Conservation (phyloP, 1,140 invertebrate genomes). For the Armadillidium nasatum region DNA sequence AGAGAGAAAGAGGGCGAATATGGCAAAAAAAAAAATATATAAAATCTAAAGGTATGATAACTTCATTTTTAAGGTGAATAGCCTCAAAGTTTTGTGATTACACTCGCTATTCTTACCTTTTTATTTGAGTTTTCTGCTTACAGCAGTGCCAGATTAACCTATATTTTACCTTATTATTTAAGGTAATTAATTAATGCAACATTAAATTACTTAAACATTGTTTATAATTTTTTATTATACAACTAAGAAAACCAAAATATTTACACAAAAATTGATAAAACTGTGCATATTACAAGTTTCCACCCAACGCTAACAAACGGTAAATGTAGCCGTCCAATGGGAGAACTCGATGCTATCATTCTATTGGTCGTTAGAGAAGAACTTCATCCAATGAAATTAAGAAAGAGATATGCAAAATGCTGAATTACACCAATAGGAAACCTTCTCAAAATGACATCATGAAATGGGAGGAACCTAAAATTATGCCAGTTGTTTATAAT, state of each 20-base stretch:
- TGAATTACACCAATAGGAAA: not conserved
- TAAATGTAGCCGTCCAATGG: not conserved
- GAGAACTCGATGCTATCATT: not conserved
- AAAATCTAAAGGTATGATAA: too few relatives aligned
- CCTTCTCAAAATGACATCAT: not conserved
- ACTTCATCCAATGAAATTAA: not conserved
- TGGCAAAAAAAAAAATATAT: too few relatives aligned
- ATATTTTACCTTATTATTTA: too few relatives aligned
- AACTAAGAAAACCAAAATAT: not conserved
- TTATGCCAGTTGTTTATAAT: not conserved
- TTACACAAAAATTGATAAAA: not conserved
- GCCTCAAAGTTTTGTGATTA: too few relatives aligned
- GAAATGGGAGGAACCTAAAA: not conserved
- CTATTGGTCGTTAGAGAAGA: not conserved
- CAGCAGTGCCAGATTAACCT: too few relatives aligned
- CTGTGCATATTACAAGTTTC: not conserved
- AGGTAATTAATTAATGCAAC: too few relatives aligned
- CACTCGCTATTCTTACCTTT: too few relatives aligned
- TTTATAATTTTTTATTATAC: too few relatives aligned
- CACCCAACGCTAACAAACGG: slow-evolving; percentile 5
- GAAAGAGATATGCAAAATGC: not conserved
- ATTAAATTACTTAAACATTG: too few relatives aligned
- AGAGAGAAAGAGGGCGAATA: too few relatives aligned
- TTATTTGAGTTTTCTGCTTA: too few relatives aligned
- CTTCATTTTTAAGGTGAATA: too few relatives aligned